Evolutionary conservation across 2,888 invertebrate genomes (phyloP).

Genomic region (Ochropacha duplaris): DNA sequence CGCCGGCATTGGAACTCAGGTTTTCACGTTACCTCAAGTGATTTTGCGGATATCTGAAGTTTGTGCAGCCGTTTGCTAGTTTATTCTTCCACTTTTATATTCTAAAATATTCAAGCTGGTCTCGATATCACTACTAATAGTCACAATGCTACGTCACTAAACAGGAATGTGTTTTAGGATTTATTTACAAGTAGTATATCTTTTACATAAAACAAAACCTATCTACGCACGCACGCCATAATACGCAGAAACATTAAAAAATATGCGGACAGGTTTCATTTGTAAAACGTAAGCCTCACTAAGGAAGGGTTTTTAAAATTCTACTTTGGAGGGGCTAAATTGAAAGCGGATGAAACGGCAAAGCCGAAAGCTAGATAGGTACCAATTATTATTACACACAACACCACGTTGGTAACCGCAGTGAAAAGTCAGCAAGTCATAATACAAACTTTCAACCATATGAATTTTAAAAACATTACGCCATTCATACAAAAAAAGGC

Average conservation of each 20-base stretch:
- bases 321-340: too few species aligned
- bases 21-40: neutral
- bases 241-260: too few species aligned
- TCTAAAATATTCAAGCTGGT: neutral
- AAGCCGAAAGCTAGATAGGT: too few species aligned
- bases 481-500: neutral
- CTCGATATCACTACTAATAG: neutral
- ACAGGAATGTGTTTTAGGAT: neutral
- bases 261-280: too few species aligned
- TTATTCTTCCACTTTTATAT: neutral
- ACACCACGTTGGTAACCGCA: neutral
- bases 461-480: neutral
- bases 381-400: neutral
- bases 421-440: neutral
- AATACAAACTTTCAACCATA: neutral
- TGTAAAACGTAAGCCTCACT: too few species aligned
- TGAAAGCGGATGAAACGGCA: too few species aligned
- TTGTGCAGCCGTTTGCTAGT: neutral
- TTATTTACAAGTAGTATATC: too few species aligned
- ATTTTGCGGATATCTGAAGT: neutral
- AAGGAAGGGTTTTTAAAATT: too few species aligned
- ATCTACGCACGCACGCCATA: too few species aligned
- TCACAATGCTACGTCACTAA: neutral
- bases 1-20: neutral
- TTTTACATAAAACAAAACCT: too few species aligned